Percentiles rank a stretch among this genome's conserved stretches.
phyloP scores from a whole-genome alignment of 2,797 vertebrate species.

The Echiichthys vipera region DNA sequence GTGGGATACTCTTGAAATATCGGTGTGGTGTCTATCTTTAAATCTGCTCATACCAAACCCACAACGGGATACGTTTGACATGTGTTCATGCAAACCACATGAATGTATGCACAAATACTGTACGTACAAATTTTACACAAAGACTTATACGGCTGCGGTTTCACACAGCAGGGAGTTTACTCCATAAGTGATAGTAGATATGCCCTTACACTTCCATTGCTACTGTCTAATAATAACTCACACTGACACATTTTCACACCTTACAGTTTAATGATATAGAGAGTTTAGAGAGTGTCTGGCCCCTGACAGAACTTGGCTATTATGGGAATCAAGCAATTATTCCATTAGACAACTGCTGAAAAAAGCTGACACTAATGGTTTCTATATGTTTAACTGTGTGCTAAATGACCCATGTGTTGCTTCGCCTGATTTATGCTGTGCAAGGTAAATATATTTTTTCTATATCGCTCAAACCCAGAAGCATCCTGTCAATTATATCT shows the following conservation, averaged over 20 bases:
- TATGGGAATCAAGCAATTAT: constrained; percentile 31
- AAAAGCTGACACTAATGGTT: constrained; percentile 15
- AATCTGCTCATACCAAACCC: constrained; percentile 4
- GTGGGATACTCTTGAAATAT: constrained; percentile 25
- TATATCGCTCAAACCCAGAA: background rate
- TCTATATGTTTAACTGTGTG: constrained; percentile 11
- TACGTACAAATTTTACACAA: background rate
- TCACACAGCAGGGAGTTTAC: background rate
- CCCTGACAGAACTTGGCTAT: background rate
- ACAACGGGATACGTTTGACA: background rate
- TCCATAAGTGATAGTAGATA: background rate
- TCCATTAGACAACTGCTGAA: constrained; percentile 16
- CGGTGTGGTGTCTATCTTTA: constrained; percentile 32
- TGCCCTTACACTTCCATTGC: background rate
- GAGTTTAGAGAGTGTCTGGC: background rate
- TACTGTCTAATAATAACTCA: constrained; percentile 4
- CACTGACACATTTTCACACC: background rate
- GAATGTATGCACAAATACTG: background rate
- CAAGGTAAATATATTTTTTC: background rate
- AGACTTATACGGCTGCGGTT: background rate
- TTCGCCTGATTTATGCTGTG: constrained; percentile 19
- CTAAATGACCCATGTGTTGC: constrained; percentile 18
- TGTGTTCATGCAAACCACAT: background rate
- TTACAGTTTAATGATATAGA: constrained; percentile 1
- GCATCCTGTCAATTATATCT: constrained; percentile 40